Evolutionary conservation across 2,113 vertebrate genomes (phyloP).

Genomic region (Castor canadensis): DNA sequence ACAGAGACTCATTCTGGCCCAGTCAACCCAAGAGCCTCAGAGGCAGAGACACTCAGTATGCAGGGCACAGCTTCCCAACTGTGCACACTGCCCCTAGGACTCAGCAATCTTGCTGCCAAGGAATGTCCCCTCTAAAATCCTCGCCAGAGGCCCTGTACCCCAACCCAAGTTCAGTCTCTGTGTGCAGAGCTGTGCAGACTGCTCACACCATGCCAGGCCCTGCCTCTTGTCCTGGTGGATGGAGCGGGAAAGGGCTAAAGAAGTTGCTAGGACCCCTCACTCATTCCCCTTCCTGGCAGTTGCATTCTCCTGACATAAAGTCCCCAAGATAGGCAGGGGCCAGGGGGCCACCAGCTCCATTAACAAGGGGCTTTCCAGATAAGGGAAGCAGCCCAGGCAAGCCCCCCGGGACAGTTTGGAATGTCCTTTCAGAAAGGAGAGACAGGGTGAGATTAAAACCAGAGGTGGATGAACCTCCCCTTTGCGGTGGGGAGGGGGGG

Average conservation of each 20-base stretch:
- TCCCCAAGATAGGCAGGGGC: not conserved
- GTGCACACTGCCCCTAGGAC: not conserved
- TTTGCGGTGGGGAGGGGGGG: not conserved
- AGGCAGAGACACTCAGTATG: not conserved
- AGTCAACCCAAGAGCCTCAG: not conserved
- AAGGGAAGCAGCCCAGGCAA: not conserved
- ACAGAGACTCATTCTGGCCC: accelerated
- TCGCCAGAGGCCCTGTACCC: accelerated
- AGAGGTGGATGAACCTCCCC: not conserved
- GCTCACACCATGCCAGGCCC: not conserved
- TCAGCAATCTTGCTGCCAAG: not conserved
- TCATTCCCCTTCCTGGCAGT: not conserved
- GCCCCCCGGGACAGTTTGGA: not conserved
- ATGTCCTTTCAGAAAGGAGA: not conserved
- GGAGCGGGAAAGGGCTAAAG: not conserved
- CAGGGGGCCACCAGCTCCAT: not conserved
- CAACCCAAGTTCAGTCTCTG: accelerated
- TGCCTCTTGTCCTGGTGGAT: not conserved
- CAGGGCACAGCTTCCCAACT: not conserved
- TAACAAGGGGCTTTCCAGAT: constrained; percentile 17
- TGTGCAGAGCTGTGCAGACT: accelerated
- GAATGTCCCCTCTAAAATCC: not conserved
- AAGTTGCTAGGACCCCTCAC: not conserved
- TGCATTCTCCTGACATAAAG: not conserved
- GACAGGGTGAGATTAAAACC: not conserved